These are phyloP conservation scores for Copsychus sechellarum DNA, from an alignment of 2,113 vertebrate species.

Conservation along the genomic window DNA sequence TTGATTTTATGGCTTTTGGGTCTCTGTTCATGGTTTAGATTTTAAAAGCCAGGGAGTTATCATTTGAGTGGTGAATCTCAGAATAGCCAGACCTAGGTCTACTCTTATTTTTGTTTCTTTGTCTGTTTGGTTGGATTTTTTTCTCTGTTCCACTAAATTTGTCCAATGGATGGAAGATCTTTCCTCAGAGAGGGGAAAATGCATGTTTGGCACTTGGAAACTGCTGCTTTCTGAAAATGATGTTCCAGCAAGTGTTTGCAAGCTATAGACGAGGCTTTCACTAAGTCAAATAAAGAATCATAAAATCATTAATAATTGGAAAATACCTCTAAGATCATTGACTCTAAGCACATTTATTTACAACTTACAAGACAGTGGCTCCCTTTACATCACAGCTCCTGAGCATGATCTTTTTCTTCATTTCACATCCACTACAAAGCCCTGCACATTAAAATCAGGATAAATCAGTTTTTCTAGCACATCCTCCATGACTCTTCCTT, in stretches of 20 bases:
- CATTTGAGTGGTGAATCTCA: background rate
- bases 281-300: background rate
- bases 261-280: background rate
- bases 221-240: background rate
- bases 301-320: background rate
- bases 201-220: background rate
- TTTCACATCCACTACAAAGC: background rate
- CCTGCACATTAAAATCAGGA: background rate
- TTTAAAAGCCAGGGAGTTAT: background rate
- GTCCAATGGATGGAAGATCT: background rate
- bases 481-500: background rate
- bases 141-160: background rate
- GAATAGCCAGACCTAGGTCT: background rate
- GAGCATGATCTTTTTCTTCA: background rate
- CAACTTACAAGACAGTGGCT: background rate
- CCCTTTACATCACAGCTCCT: background rate
- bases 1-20: background rate
- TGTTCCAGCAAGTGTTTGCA: background rate
- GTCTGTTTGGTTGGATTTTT: fast-evolving
- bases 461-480: background rate
- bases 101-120: background rate
- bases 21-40: background rate
- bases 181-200: background rate
- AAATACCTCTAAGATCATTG: background rate
- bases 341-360: background rate